These are phyloP conservation scores for Montipora capricornis DNA, from an alignment of 64 coral and sea anemone species.

Conservation along the genomic window DNA sequence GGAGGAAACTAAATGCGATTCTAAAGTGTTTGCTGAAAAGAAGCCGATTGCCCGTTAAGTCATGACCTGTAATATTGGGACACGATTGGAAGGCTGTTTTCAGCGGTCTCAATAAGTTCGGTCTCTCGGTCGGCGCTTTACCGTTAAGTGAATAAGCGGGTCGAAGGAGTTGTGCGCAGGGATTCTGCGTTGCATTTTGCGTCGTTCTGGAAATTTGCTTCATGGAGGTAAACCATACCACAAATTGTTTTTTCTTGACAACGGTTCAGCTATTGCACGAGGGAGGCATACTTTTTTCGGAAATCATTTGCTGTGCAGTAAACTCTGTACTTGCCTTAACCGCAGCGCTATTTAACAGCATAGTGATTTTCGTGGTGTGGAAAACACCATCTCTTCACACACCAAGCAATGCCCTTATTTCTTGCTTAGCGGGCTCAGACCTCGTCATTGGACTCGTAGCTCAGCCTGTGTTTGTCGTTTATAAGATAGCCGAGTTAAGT, in stretches of 20 bases:
- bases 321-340: conserved; percentile 51
- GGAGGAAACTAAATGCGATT: neutral
- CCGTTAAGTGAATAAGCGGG: too few relatives aligned
- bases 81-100: too few relatives aligned
- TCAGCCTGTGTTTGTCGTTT: conserved; percentile 46
- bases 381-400: conserved; percentile 32
- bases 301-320: conserved; percentile 22
- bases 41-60: neutral
- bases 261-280: neutral
- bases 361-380: conserved; percentile 27
- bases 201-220: too few relatives aligned
- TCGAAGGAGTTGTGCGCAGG: too few relatives aligned
- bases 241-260: conserved; percentile 46
- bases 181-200: too few relatives aligned
- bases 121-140: too few relatives aligned
- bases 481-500: conserved; percentile 57
- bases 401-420: conserved; percentile 40
- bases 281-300: conserved; percentile 5
- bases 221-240: conserved; percentile 40
- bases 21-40: neutral
- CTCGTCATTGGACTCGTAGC: conserved; percentile 48
- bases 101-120: too few relatives aligned
- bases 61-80: neutral
- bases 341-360: conserved; percentile 5
- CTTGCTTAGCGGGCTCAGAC: conserved; percentile 48